phyloP scores from a whole-genome alignment of 1,140 invertebrate species.

The Sarcophaga bullata region DNA sequence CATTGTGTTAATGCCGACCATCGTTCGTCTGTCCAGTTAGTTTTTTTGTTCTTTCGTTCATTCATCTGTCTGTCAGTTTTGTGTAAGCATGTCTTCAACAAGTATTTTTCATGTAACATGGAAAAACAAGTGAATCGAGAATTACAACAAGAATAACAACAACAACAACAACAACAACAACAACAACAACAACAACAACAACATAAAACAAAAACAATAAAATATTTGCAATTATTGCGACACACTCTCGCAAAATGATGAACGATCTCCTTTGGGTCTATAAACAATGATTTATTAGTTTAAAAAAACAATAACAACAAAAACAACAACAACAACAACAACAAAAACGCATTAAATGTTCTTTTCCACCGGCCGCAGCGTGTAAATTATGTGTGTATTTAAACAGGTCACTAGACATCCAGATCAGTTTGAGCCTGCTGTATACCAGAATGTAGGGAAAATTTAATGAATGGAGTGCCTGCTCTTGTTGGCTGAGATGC shows the following conservation, averaged over 20 bases:
- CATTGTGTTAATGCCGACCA: constrained; percentile 38
- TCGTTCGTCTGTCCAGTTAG: neutral
- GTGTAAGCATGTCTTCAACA: constrained; percentile 27
- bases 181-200: no score
- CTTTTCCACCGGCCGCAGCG: neutral
- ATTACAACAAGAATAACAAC: no score
- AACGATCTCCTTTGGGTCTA: constrained; percentile 36
- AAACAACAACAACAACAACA: no score
- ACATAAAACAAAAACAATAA: neutral
- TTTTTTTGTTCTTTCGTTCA: neutral
- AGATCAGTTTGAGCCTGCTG: neutral
- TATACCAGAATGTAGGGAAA: neutral
- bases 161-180: no score
- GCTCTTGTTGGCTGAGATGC: no score
- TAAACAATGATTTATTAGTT: constrained; percentile 40
- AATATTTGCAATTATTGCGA: constrained; percentile 39
- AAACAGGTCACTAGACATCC: constrained; percentile 32
- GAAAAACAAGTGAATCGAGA: neutral
- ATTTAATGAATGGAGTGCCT: no score
- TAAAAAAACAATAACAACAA: neutral
- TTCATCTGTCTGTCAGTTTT: neutral
- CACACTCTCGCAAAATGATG: constrained; percentile 37
- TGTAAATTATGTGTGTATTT: constrained; percentile 20
- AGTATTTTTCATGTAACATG: neutral
- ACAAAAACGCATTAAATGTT: neutral